These are phyloP conservation scores for Malurus alboscapulatus DNA, from an alignment of 2,113 vertebrate genomes.

Conservation along the genomic window DNA sequence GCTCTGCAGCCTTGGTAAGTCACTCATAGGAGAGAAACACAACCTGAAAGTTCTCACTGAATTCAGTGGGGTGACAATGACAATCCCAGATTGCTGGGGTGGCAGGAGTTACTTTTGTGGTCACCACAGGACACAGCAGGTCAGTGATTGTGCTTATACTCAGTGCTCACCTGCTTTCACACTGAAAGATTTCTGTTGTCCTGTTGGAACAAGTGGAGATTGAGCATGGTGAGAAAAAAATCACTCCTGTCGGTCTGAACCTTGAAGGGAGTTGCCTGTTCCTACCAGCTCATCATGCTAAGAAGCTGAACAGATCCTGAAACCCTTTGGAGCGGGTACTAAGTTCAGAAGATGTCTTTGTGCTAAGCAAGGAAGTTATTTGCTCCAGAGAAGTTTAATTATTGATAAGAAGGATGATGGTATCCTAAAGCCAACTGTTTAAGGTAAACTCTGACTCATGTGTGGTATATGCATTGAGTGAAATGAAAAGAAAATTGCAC, in stretches of 20 bases:
- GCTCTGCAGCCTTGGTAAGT: neutral
- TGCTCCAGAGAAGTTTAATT: constrained; percentile 21
- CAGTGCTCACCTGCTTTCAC: neutral
- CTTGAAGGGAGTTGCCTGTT: neutral
- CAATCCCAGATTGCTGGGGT: neutral
- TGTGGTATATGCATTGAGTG: constrained; percentile 29
- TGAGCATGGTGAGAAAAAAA: neutral
- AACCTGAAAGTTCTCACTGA: neutral
- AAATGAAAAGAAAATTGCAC: constrained; percentile 66
- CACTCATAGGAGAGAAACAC: fast-evolving
- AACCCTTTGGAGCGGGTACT: neutral
- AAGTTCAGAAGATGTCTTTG: neutral
- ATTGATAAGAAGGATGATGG: constrained; percentile 67
- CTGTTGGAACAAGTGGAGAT: neutral
- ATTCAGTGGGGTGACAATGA: neutral
- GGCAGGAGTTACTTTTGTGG: neutral
- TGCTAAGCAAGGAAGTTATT: neutral
- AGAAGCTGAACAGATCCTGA: neutral
- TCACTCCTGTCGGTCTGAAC: neutral
- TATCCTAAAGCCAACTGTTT: constrained; percentile 33
- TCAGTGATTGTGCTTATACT: neutral
- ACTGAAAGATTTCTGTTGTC: neutral
- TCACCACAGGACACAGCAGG: neutral
- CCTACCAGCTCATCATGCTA: neutral
- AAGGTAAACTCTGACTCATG: constrained; percentile 37